These are phyloP conservation scores for Hepsetus odoe DNA, from an alignment of 2,113 vertebrate genomes.

Conservation along the genomic window DNA sequence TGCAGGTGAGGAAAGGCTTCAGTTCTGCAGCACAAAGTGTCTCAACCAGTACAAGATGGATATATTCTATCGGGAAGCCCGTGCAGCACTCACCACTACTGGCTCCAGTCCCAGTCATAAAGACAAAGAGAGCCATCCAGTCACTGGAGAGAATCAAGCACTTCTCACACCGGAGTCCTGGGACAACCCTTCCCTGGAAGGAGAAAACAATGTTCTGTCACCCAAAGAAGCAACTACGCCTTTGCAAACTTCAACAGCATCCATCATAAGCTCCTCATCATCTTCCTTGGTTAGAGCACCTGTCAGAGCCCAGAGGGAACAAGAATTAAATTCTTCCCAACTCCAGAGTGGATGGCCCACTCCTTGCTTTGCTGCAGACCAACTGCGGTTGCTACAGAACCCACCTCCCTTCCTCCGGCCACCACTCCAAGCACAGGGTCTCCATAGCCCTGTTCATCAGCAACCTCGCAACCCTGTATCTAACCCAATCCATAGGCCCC, in stretches of 20 bases:
- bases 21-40: constrained; percentile 99
- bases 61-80: constrained; percentile 97
- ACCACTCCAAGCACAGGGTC: constrained; percentile 84
- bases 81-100: constrained; percentile 88
- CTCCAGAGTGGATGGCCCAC: constrained; percentile 58
- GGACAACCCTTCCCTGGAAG: constrained; percentile 82
- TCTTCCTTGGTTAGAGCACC: constrained; percentile 78
- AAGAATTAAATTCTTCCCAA: constrained; percentile 76
- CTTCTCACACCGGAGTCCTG: constrained; percentile 98
- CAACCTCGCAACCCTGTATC: constrained; percentile 84
- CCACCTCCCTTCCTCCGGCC: constrained; percentile 91
- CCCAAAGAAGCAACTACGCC: constrained; percentile 78
- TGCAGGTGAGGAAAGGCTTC: constrained; percentile 93
- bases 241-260: constrained; percentile 83
- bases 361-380: constrained; percentile 74
- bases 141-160: constrained; percentile 75
- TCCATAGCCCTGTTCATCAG: constrained; percentile 86
- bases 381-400: constrained; percentile 79
- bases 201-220: constrained; percentile 86
- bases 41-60: constrained; percentile 99
- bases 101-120: constrained; percentile 87
- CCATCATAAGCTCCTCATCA: constrained; percentile 82
- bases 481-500: constrained; percentile 90
- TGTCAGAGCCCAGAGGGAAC: constrained; percentile 82
- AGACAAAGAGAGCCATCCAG: constrained; percentile 85